These are phyloP conservation scores for Shargacucullia verbasci DNA, from an alignment of 2,888 invertebrate species.

Conservation along the genomic window DNA sequence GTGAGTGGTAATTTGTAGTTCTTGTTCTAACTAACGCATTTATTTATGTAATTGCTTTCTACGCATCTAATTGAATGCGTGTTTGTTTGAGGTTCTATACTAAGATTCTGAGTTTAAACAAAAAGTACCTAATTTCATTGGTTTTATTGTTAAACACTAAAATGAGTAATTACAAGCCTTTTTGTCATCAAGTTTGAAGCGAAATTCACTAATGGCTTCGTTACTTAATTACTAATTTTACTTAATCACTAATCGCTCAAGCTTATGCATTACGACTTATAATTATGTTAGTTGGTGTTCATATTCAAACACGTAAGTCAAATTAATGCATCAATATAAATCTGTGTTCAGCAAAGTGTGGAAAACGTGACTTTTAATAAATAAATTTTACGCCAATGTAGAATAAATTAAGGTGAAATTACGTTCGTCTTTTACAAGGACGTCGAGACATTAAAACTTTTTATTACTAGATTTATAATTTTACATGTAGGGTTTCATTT, in stretches of 20 bases:
- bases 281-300: slow-evolving; percentile 37
- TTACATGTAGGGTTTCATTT: slow-evolving; percentile 7
- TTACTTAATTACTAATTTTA: slow-evolving; percentile 24
- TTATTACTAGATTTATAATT: slow-evolving; percentile 1
- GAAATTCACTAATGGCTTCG: slow-evolving; percentile 19
- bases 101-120: too few species aligned
- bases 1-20: slow-evolving; percentile 19
- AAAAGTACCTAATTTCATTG: too few species aligned
- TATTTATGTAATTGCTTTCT: slow-evolving; percentile 13
- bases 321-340: slow-evolving; percentile 37
- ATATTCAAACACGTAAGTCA: slow-evolving; percentile 39
- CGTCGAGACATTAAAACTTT: background rate
- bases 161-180: background rate
- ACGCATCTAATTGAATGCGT: slow-evolving; percentile 5
- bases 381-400: slow-evolving; percentile 17
- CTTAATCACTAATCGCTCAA: slow-evolving; percentile 37
- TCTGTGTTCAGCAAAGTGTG: slow-evolving; percentile 33
- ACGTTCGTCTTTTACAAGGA: slow-evolving; percentile 9
- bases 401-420: slow-evolving; percentile 39
- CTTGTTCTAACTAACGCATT: slow-evolving; percentile 9
- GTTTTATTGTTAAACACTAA: too few species aligned
- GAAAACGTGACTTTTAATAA: slow-evolving; percentile 36
- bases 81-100: too few species aligned
- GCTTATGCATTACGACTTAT: slow-evolving; percentile 25
- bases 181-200: slow-evolving; percentile 24